Percentiles rank a stretch among this genome's conserved stretches.
These are phyloP conservation scores for Pseudotriccus pelzelni DNA, from an alignment of 2,797 vertebrate genomes.

Conservation along the genomic window DNA sequence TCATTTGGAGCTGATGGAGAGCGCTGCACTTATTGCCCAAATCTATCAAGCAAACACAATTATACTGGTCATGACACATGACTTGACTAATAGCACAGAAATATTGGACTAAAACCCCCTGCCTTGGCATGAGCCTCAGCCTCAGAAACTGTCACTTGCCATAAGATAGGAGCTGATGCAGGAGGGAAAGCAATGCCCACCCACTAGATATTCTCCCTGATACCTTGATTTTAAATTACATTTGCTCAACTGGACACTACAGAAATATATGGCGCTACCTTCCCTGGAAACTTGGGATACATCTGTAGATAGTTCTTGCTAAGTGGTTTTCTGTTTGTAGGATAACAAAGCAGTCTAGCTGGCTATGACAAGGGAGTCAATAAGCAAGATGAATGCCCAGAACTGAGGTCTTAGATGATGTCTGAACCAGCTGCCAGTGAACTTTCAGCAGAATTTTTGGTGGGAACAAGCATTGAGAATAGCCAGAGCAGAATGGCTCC, in stretches of 20 bases:
- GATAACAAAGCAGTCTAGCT: background rate
- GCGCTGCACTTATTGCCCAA: background rate
- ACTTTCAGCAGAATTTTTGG: background rate
- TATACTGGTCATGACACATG: conserved; percentile 4
- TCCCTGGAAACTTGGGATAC: background rate
- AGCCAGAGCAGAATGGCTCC: background rate
- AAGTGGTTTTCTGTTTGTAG: background rate
- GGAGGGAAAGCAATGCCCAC: background rate
- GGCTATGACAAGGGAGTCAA: background rate
- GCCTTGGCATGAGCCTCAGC: background rate
- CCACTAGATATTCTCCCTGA: background rate
- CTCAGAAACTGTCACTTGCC: background rate
- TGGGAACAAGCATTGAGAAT: background rate
- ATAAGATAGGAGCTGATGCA: background rate
- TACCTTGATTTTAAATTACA: background rate
- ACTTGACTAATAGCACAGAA: background rate
- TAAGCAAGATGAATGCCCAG: background rate
- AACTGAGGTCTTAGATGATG: background rate
- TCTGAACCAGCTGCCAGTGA: background rate
- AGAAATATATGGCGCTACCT: background rate
- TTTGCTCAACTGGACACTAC: background rate
- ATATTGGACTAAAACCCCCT: background rate
- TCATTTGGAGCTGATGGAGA: conserved; percentile 28
- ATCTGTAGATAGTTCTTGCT: background rate
- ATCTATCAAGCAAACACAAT: conserved; percentile 24